Base-by-base conservation (phyloP, 1,140 invertebrate species). In the Zaprionus africanus region DNA sequence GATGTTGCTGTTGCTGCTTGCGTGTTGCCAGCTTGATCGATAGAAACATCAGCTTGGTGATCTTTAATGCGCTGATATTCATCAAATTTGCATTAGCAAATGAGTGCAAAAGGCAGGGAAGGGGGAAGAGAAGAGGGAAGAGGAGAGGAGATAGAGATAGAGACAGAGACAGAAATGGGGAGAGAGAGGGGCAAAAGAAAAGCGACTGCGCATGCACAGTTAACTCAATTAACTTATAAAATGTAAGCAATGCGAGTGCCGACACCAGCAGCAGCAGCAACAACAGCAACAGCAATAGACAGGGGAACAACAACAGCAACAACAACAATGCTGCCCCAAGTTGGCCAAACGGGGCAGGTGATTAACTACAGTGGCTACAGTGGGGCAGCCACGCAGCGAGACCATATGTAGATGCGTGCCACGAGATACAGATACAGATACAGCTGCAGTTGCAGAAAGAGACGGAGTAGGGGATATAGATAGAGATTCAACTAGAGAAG, bases 161-260 rank as follows among this genome's bases (percentile, higher is more conserved):
- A 11, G 31, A 34, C 31, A 31, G 9, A 31, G 9, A 31, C 9
- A 34, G 9, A 34, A 34, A 34, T 34, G 31, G 7, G 7, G 11
- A 41, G 13, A 36, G 28, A 28, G 31, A 54, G 31, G 46, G n/a
- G 26, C 9, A 2, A 13, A 13, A 22, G 22, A 19, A 49, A 11
- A 57, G 43, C 19, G 24, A 58, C 36, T 38, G 22, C n/a, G 41
- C 26, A 61, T 90, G 81, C 82, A 90, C 85, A 90, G 85, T 90
- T 90, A 90, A 90, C 85, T 90, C 85, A 90, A 90, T 90, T 90
- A 90, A 90, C 85, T 90, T 90, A 90, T 90, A 90, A 90, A 90
- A 90, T 90, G 85, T 88, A 88, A 88, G 82, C 79, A 90, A 88
- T 90, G 85, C 71, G 81, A 73, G 64, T 70, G 38, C 28, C 63